Evolutionary conservation across 2,113 vertebrate species (phyloP).

Genomic region (Pyxicephalus adspersus): DNA sequence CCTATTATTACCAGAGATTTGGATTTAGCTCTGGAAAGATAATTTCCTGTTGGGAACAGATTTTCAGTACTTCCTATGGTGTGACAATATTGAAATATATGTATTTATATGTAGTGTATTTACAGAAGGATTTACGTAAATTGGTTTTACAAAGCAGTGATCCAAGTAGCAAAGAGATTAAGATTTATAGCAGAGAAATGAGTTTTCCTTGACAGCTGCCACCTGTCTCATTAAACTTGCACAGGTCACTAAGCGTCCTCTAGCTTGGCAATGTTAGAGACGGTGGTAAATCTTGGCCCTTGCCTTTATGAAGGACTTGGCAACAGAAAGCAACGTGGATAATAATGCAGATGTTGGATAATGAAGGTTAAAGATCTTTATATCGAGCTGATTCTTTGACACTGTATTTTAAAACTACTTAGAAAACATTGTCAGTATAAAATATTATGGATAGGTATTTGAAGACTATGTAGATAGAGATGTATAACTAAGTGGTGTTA

Average conservation of each 20-base stretch:
- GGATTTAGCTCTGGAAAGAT: too few species aligned
- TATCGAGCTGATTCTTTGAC: too few species aligned
- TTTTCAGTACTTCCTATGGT: too few species aligned
- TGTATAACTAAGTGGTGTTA: too few species aligned
- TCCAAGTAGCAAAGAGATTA: not conserved
- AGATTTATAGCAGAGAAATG: constrained; percentile 5
- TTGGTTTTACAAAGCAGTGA: constrained; percentile 8
- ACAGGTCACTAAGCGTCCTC: constrained; percentile 31
- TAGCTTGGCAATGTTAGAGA: constrained; percentile 5
- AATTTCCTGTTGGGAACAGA: too few species aligned
- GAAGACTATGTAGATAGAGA: too few species aligned
- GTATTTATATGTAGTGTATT: not conserved
- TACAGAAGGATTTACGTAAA: constrained; percentile 25
- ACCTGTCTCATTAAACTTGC: constrained; percentile 29
- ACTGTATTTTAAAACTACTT: too few species aligned
- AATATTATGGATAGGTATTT: too few species aligned
- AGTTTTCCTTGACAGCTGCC: constrained; percentile 25
- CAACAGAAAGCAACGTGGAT: not conserved
- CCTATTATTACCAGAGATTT: too few species aligned
- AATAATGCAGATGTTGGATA: constrained; percentile 1
- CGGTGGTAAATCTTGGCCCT: too few species aligned
- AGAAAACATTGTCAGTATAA: too few species aligned
- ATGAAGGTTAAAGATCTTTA: not conserved
- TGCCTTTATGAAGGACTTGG: not conserved
- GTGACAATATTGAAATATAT: too few species aligned